These are phyloP conservation scores for Eleginops maclovinus DNA, from an alignment of 2,113 vertebrate species.

Conservation along the genomic window DNA sequence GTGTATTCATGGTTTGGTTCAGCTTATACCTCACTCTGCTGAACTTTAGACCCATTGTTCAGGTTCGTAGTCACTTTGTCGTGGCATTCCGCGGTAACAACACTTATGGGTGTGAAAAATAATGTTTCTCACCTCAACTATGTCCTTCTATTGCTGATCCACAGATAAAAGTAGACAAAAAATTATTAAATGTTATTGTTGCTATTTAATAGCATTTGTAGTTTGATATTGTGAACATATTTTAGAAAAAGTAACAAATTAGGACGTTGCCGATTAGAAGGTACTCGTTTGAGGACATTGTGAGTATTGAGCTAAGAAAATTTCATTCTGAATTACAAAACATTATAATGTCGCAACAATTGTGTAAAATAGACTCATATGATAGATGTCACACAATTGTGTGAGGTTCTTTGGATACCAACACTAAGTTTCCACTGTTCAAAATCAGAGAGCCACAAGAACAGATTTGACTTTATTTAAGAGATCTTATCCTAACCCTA, in stretches of 20 bases:
- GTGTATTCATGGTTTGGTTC: slow-evolving; percentile 2
- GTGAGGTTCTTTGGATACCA: too few relatives aligned
- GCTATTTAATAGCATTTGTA: neutral
- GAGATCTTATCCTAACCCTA: too few relatives aligned
- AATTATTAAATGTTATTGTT: neutral
- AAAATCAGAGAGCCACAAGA: too few relatives aligned
- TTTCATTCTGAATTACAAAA: neutral
- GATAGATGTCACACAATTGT: too few relatives aligned
- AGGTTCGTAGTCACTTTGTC: neutral
- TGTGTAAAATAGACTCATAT: neutral
- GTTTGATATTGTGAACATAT: neutral
- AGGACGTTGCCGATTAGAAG: neutral
- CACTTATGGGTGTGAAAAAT: neutral
- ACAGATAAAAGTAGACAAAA: neutral
- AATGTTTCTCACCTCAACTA: neutral
- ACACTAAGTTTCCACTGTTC: too few relatives aligned
- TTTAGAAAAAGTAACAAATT: neutral
- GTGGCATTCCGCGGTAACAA: neutral
- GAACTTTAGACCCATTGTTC: neutral
- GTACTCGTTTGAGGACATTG: neutral
- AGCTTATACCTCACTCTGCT: neutral
- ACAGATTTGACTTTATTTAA: too few relatives aligned
- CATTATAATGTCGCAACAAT: neutral
- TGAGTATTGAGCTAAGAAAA: neutral
- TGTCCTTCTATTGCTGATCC: too few relatives aligned